Conservation (phyloP, 2,113 vertebrate species). For the Melospiza georgiana region DNA sequence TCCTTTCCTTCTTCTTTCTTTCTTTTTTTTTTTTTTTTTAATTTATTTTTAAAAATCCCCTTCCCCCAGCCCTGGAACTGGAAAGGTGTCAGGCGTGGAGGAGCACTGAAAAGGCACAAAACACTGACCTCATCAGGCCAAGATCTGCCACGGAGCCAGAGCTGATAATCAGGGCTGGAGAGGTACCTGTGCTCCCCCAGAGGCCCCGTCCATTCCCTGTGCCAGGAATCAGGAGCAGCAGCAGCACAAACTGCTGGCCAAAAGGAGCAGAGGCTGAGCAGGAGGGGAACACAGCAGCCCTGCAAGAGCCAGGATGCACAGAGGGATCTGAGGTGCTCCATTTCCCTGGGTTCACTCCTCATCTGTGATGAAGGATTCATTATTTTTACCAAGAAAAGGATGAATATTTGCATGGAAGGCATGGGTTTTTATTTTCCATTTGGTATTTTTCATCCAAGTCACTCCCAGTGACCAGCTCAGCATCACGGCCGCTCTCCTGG, state of each 20-base stretch:
- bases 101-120: conserved; percentile 73
- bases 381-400: not conserved
- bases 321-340: not conserved
- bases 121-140: conserved; percentile 76
- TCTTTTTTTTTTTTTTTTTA: not conserved
- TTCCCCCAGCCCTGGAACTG: conserved; percentile 1
- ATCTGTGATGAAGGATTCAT: not conserved
- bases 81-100: conserved; percentile 68
- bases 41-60: conserved; percentile 21
- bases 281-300: not conserved
- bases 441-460: not conserved
- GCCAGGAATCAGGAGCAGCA: conserved; percentile 45
- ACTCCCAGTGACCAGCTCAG: not conserved
- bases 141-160: conserved; percentile 60
- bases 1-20: not conserved
- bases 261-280: conserved; percentile 21
- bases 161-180: not conserved
- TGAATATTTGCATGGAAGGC: not conserved
- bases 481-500: too few relatives aligned
- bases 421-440: not conserved
- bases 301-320: not conserved
- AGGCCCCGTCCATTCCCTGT: conserved; percentile 40
- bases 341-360: conserved; percentile 38
- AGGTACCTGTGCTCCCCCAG: conserved; percentile 36
- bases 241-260: conserved; percentile 43